A percentile compares a stretch with the other conserved stretches of the same genome.
phyloP scores from a whole-genome alignment of 1,140 invertebrate genomes.

The Tribolium castaneum region DNA sequence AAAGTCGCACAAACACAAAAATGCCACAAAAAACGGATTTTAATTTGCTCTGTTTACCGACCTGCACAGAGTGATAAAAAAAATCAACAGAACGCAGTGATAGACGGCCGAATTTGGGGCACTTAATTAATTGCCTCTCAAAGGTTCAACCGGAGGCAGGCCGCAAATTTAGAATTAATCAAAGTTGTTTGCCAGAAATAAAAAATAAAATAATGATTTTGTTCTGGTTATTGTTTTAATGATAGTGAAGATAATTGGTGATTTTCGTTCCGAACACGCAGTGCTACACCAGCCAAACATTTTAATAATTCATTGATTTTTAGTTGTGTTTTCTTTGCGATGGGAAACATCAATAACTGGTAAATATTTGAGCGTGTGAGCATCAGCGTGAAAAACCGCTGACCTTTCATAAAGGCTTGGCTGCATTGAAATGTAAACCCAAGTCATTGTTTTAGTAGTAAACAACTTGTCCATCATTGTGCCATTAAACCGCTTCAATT shows the following conservation, averaged over 20 bases:
- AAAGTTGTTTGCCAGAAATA: too few relatives aligned
- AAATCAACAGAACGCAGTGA: neutral
- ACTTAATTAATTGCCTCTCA: neutral
- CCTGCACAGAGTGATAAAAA: neutral
- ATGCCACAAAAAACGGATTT: neutral
- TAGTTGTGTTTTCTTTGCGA: neutral
- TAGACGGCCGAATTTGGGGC: neutral
- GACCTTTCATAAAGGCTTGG: too few relatives aligned
- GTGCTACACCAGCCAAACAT: neutral
- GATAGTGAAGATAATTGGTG: too few relatives aligned
- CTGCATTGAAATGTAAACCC: too few relatives aligned
- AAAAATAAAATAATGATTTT: too few relatives aligned
- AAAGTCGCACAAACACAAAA: neutral
- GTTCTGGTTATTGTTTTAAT: too few relatives aligned
- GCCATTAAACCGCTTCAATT: neutral
- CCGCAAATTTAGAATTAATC: too few relatives aligned
- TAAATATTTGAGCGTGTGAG: neutral
- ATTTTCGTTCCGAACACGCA: too few relatives aligned
- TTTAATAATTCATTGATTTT: slow-evolving; percentile 22
- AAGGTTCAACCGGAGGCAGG: neutral
- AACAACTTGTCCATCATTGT: neutral
- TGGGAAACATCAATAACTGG: neutral
- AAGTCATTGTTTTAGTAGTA: too few relatives aligned
- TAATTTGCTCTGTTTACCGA: neutral
- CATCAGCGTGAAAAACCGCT: too few relatives aligned